Conservation (phyloP, 2,797 vertebrate genomes). For the Spinus pinus region DNA sequence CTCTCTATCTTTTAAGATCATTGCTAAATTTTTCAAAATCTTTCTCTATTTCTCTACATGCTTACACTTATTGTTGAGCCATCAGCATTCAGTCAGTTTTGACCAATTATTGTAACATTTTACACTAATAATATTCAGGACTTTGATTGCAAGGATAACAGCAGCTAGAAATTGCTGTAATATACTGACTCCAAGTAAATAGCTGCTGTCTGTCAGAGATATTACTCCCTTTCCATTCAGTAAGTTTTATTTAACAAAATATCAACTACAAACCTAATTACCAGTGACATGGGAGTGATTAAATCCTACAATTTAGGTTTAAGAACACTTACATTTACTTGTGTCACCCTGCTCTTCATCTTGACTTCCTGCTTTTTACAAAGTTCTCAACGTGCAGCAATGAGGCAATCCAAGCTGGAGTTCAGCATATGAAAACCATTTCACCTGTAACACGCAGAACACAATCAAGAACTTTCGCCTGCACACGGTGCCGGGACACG, state of each 20-base stretch:
- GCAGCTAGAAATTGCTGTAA: background rate
- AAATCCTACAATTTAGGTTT: background rate
- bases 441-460: constrained; percentile 42
- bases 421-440: background rate
- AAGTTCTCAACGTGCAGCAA: background rate
- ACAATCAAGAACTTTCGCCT: background rate
- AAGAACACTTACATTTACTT: constrained; percentile 74
- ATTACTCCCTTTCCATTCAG: background rate
- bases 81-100: background rate
- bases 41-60: background rate
- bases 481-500: accelerated
- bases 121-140: accelerated
- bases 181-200: background rate
- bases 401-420: background rate
- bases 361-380: background rate
- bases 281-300: accelerated
- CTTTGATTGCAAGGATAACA: background rate
- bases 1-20: accelerated
- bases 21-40: background rate
- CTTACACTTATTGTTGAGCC: background rate
- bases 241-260: background rate
- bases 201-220: background rate
- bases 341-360: constrained; percentile 78
- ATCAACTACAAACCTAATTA: background rate
- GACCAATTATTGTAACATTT: background rate